Evolutionary conservation across 2,113 vertebrate genomes (phyloP).

Genomic region (Pangasianodon hypophthalmus): DNA sequence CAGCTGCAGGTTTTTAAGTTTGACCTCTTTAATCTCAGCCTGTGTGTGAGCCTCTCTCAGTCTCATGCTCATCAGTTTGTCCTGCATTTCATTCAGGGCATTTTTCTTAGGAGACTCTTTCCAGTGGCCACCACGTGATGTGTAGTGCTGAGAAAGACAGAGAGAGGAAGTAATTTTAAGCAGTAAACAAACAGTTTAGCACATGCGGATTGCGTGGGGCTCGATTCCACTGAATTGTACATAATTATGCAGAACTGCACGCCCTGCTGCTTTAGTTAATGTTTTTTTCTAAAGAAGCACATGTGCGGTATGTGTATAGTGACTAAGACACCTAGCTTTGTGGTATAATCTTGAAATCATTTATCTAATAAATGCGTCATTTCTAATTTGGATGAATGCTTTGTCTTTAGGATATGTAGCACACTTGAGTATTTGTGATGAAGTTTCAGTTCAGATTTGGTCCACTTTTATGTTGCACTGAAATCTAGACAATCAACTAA

Average conservation of each 20-base stretch:
- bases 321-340: neutral
- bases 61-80: slow-evolving; percentile 85
- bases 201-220: neutral
- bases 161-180: slow-evolving; percentile 3
- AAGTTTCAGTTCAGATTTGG: neutral
- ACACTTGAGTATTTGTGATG: neutral
- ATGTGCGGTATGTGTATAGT: neutral
- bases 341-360: neutral
- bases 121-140: slow-evolving; percentile 85
- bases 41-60: slow-evolving; percentile 88
- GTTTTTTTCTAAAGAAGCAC: neutral
- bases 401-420: neutral
- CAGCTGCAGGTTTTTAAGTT: slow-evolving; percentile 83
- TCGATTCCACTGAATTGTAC: neutral
- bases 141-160: slow-evolving; percentile 73
- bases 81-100: slow-evolving; percentile 85
- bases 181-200: too few relatives aligned
- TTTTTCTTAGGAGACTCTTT: slow-evolving; percentile 91
- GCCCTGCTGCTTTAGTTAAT: neutral
- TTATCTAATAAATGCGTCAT: neutral
- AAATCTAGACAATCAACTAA: neutral
- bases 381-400: neutral
- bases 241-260: slow-evolving; percentile 1
- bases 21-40: slow-evolving; percentile 84
- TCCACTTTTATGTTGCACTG: neutral